phyloP scores from a whole-genome alignment of 2,888 invertebrate species.

The Camponotus fellah region DNA sequence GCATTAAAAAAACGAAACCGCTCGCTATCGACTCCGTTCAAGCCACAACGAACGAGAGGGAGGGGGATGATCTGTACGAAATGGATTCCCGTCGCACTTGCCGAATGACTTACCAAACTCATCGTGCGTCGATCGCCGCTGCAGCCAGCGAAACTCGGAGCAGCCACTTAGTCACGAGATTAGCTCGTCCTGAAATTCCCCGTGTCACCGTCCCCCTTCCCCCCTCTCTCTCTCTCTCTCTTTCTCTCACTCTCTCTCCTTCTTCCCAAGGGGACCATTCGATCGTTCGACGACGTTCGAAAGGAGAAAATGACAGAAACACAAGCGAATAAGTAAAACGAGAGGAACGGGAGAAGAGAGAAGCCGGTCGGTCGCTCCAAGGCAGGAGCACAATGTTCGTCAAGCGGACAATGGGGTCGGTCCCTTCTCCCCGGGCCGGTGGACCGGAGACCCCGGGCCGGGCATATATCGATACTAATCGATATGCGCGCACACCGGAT shows the following conservation, averaged over 20 bases:
- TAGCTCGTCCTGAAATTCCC: slow-evolving; percentile 71
- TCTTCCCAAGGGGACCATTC: neutral
- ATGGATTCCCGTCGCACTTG: slow-evolving; percentile 24
- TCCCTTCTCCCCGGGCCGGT: slow-evolving; percentile 68
- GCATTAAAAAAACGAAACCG: neutral
- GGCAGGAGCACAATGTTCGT: slow-evolving; percentile 77
- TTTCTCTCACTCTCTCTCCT: neutral
- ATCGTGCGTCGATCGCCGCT: slow-evolving; percentile 59
- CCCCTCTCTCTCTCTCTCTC: slow-evolving; percentile 19
- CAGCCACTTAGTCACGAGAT: slow-evolving; percentile 75
- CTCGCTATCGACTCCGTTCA: neutral
- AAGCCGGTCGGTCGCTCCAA: slow-evolving; percentile 46
- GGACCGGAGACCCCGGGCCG: slow-evolving; percentile 65
- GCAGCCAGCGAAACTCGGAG: slow-evolving; percentile 62
- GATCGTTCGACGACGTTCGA: slow-evolving; percentile 56
- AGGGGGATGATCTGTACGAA: neutral
- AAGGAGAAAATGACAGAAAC: slow-evolving; percentile 71
- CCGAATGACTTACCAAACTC: slow-evolving; percentile 47
- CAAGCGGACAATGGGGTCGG: slow-evolving; percentile 76
- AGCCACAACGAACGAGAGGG: neutral
- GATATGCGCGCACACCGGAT: slow-evolving; percentile 68
- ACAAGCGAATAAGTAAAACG: slow-evolving; percentile 54
- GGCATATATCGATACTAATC: slow-evolving; percentile 78
- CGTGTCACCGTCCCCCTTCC: slow-evolving; percentile 68
- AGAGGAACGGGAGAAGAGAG: slow-evolving; percentile 28